Percentiles rank a stretch among this genome's conserved stretches.
Conservation (phyloP, 1,140 invertebrate species). For the Frieseomelitta varia region DNA sequence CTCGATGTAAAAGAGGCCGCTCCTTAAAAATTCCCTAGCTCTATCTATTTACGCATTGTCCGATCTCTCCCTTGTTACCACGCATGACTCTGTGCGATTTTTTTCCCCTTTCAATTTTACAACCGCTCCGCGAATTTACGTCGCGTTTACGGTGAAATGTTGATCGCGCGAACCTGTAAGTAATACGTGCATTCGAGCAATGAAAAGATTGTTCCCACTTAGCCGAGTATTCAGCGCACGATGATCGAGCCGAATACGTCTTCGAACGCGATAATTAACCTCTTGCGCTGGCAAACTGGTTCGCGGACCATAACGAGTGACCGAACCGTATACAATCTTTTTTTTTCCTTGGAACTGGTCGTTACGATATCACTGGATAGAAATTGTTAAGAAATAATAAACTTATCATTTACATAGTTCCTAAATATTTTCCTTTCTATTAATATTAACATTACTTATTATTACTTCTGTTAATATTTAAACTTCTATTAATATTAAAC, state of each 20-base stretch:
- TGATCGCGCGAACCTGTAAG: neutral
- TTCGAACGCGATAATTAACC: neutral
- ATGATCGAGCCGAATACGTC: neutral
- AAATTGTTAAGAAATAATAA: no score
- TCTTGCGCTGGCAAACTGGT: no score
- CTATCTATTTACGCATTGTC: conserved; percentile 43
- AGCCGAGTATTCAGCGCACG: neutral
- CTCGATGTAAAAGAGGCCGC: conserved; percentile 48
- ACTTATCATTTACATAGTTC: no score
- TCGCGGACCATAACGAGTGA: no score
- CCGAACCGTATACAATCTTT: no score
- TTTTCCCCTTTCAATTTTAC: neutral
- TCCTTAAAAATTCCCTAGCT: conserved; percentile 48
- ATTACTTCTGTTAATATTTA: no score
- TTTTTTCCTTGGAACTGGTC: no score
- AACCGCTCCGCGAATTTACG: neutral
- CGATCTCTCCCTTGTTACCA: conserved; percentile 12
- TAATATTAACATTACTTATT: no score
- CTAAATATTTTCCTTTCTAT: no score
- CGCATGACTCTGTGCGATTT: neutral
- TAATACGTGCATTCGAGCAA: neutral
- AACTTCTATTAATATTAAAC: no score
- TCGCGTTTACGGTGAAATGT: neutral
- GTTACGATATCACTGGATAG: no score
- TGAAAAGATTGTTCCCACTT: neutral